Percentiles rank a stretch among this genome's conserved stretches.
Conservation (phyloP, 2,888 invertebrate species). For the Dynastes grantii region DNA sequence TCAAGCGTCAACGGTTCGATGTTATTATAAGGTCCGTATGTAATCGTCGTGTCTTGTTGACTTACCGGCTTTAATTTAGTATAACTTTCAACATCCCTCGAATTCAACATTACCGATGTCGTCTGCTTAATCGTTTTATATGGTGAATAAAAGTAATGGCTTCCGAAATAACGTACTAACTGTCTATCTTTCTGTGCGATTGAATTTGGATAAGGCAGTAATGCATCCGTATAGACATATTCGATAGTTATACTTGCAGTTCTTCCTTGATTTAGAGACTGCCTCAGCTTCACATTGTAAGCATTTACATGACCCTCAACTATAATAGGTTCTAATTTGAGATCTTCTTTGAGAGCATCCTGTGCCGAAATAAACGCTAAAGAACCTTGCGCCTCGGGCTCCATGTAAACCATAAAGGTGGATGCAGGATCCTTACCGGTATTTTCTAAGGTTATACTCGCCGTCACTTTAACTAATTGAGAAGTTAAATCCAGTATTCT, state of each 20-base stretch:
- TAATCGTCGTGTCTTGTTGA: constrained; percentile 85
- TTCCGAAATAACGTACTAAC: constrained; percentile 89
- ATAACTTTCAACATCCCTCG: constrained; percentile 86
- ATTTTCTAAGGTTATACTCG: constrained; percentile 89
- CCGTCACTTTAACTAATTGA: constrained; percentile 88
- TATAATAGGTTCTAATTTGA: constrained; percentile 65
- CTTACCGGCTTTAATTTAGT: constrained; percentile 87
- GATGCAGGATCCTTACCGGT: constrained; percentile 81
- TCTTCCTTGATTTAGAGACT: constrained; percentile 75
- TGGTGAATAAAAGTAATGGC: constrained; percentile 87
- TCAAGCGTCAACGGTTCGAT: constrained; percentile 75
- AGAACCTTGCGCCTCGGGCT: constrained; percentile 76
- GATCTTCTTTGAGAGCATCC: constrained; percentile 75
- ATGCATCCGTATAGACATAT: constrained; percentile 81
- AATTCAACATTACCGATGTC: constrained; percentile 84
- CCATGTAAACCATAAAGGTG: constrained; percentile 81
- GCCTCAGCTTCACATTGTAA: constrained; percentile 72
- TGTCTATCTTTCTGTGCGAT: constrained; percentile 96
- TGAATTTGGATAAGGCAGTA: constrained; percentile 88
- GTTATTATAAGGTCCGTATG: constrained; percentile 92
- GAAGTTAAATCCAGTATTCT: constrained; percentile 89
- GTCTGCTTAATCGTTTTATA: constrained; percentile 88
- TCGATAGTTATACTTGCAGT: constrained; percentile 79
- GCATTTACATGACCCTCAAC: constrained; percentile 70
- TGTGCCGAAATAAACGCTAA: constrained; percentile 85